phyloP scores from a whole-genome alignment of 1,140 invertebrate species.

The Sogatella furcifera region DNA sequence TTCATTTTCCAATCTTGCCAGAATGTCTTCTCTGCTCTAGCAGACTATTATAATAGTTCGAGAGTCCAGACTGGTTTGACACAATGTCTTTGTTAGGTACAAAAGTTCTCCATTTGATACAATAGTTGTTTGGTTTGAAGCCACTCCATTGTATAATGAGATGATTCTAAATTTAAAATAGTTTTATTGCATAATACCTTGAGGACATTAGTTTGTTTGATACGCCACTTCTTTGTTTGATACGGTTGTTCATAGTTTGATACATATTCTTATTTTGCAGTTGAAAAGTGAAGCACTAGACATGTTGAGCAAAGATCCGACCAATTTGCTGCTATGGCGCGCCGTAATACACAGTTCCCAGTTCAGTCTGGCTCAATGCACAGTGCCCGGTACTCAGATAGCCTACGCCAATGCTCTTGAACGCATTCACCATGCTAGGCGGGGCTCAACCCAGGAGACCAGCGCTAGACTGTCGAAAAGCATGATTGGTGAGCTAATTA shows the following conservation, averaged over 20 bases:
- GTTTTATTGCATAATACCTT: no score
- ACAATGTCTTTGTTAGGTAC: no score
- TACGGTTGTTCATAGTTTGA: neutral
- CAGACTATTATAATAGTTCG: no score
- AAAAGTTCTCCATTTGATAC: no score
- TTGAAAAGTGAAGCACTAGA: constrained; percentile 35
- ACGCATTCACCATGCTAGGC: constrained; percentile 35
- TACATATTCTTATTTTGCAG: constrained; percentile 9
- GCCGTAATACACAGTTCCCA: constrained; percentile 43
- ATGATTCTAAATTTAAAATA: no score
- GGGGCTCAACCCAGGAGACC: neutral
- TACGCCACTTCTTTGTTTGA: neutral
- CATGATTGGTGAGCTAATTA: neutral
- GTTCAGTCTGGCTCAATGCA: constrained; percentile 47
- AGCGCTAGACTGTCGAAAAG: neutral
- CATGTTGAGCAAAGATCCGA: constrained; percentile 39
- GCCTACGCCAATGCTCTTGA: constrained; percentile 44
- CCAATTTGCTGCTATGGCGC: constrained; percentile 45
- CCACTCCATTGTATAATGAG: no score
- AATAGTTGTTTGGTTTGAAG: no score
- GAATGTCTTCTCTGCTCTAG: no score
- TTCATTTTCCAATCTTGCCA: no score
- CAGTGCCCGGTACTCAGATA: constrained; percentile 40
- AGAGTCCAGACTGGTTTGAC: no score
- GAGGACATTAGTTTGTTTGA: no score